Evolutionary conservation across 2,113 vertebrate species (phyloP).

Genomic region (Equus quagga): DNA sequence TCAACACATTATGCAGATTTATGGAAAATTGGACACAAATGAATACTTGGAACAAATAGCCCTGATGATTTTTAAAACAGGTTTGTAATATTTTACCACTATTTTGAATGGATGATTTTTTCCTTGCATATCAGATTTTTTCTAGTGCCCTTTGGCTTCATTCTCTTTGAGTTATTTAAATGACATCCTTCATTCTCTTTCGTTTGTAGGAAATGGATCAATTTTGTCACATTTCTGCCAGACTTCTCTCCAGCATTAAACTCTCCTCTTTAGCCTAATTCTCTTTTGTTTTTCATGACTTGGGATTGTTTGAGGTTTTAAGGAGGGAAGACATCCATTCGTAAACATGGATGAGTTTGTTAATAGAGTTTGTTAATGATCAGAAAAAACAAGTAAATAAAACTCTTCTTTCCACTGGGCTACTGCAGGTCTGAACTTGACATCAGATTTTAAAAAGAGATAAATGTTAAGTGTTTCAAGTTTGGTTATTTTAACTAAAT

Average conservation of each 20-base stretch:
- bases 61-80: slow-evolving; percentile 45
- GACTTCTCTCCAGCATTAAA: neutral
- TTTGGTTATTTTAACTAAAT: neutral
- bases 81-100: slow-evolving; percentile 11
- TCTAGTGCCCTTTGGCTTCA: neutral
- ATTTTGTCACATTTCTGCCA: neutral
- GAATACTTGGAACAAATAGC: slow-evolving; percentile 49
- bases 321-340: neutral
- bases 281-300: slow-evolving; percentile 33
- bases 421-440: neutral
- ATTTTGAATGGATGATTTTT: neutral
- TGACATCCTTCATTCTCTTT: neutral
- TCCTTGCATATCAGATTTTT: neutral
- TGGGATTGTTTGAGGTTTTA: neutral
- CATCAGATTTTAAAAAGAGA: slow-evolving; percentile 14
- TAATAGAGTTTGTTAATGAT: neutral
- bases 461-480: slow-evolving; percentile 7
- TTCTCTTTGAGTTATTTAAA: neutral
- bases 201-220: slow-evolving; percentile 9
- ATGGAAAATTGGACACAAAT: slow-evolving; percentile 67
- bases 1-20: slow-evolving; percentile 76
- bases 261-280: neutral
- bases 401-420: neutral
- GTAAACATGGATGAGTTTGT: neutral
- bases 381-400: neutral